Evolutionary conservation across 2,113 vertebrate genomes (phyloP), one percentile per base, ranked within the genome.

Genomic region (Bubo blakistoni): DNA sequence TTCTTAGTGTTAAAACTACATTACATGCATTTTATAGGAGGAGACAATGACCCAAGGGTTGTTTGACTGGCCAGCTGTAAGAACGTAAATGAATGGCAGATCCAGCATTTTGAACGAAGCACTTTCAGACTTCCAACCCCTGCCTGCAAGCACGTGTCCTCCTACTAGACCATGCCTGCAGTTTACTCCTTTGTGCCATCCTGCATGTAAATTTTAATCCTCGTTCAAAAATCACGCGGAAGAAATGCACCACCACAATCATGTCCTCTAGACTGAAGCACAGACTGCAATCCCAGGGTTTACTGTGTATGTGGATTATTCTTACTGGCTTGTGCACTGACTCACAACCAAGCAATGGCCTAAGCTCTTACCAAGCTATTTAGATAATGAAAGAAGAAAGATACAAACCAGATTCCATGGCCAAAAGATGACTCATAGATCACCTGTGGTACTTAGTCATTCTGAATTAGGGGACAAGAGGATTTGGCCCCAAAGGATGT

Each of bases 371-470:
- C 8, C 14, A 62, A 91, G 62, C 58, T 82, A 79, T 62, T 90
- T 66, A 90, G 74, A 93, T 62, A 77, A 67, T n/a, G 42, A 88
- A 92, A 89, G 62, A 88, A 92, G 38, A 88, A 70, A 94, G 79
- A 90, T 13, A 72, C 26, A 83, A 86, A 96, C 79, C 52, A 74
- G 91, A 89, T 42, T 78, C 69, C 65, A 63, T 0, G 1, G 81
- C 89, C 91, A 94, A 91, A 87, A 49, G 57, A 92, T 95, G 84
- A 96, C 73, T 89, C 84, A 91, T 16, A 38, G 79, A 73, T 95
- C 24, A 86, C 70, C 51, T 40, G 78, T 81, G 42, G 65, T 67
- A 77, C 49, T 96, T 4, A 58, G 67, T 71, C 58, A 70, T 52
- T 82, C 55, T 34, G 57, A 94, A 74, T 74, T 74, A 73, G 17